phyloP scores from a whole-genome alignment of 2,113 vertebrate genomes.

The Suncus etruscus region DNA sequence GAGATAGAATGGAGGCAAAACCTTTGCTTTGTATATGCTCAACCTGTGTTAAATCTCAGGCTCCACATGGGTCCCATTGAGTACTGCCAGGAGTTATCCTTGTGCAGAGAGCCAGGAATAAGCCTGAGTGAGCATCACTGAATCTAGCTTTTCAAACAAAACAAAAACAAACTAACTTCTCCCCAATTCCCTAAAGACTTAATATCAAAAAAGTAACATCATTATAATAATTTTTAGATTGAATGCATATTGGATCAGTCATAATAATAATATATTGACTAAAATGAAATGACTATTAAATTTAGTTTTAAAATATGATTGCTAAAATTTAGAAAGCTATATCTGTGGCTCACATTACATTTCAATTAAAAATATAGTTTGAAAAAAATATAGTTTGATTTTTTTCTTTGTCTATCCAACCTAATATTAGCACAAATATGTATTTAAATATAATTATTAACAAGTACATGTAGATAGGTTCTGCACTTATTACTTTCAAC shows the following conservation, averaged over 20 bases:
- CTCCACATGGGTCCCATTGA: too few relatives aligned
- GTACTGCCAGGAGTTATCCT: too few relatives aligned
- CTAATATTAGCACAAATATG: neutral
- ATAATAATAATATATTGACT: neutral
- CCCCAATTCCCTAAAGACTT: neutral
- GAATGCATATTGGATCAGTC: neutral
- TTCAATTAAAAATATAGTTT: constrained; percentile 2
- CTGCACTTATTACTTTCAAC: too few relatives aligned
- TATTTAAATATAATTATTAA: neutral
- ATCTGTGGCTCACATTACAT: neutral
- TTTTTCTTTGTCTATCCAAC: neutral
- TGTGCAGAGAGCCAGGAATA: too few relatives aligned
- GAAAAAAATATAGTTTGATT: neutral
- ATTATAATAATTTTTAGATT: constrained; percentile 8
- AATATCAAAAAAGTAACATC: constrained; percentile 17
- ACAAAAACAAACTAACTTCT: too few relatives aligned
- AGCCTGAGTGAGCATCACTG: too few relatives aligned
- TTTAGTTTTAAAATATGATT: constrained; percentile 23
- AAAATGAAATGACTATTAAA: constrained; percentile 29
- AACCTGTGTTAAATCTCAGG: too few relatives aligned
- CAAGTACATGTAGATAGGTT: neutral
- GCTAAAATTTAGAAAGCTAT: constrained; percentile 24
- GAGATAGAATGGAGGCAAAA: too few relatives aligned
- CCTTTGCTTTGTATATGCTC: too few relatives aligned
- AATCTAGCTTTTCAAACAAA: too few relatives aligned